phyloP scores from a whole-genome alignment of 2,113 vertebrate genomes.

The Terrapene triunguis region DNA sequence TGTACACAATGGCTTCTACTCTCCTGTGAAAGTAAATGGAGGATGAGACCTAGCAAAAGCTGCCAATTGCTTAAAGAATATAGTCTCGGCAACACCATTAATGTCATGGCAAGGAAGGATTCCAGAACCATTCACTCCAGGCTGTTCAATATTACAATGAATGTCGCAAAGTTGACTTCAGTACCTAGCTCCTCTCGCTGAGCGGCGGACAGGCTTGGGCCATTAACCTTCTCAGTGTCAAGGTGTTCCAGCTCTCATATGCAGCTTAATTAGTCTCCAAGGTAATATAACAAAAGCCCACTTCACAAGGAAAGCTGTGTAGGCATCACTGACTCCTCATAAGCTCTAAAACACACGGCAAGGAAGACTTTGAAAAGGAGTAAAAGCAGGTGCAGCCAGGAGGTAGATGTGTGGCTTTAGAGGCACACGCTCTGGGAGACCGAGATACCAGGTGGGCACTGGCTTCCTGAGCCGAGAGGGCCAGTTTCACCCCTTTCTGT shows the following conservation, averaged over 20 bases:
- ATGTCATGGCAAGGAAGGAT: background rate
- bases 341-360: background rate
- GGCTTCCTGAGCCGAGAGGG: background rate
- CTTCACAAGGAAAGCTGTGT: background rate
- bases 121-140: background rate
- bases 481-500: background rate
- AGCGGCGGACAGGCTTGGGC: background rate
- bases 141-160: background rate
- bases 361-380: background rate
- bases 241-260: background rate
- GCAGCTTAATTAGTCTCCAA: background rate
- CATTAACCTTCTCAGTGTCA: conserved; percentile 13
- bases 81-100: conserved; percentile 1
- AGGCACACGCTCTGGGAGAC: background rate
- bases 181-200: background rate
- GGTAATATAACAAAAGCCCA: background rate
- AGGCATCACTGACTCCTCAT: background rate
- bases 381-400: background rate
- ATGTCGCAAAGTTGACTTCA: background rate
- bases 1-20: background rate
- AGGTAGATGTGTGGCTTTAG: background rate
- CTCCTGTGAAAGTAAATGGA: conserved; percentile 7
- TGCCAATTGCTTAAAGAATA: conserved; percentile 45
- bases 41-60: background rate
- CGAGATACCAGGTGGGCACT: background rate